A percentile compares a stretch with the other conserved stretches of the same genome.
These are phyloP conservation scores for Bombylius major DNA, from an alignment of 2,888 invertebrate genomes.

Conservation along the genomic window DNA sequence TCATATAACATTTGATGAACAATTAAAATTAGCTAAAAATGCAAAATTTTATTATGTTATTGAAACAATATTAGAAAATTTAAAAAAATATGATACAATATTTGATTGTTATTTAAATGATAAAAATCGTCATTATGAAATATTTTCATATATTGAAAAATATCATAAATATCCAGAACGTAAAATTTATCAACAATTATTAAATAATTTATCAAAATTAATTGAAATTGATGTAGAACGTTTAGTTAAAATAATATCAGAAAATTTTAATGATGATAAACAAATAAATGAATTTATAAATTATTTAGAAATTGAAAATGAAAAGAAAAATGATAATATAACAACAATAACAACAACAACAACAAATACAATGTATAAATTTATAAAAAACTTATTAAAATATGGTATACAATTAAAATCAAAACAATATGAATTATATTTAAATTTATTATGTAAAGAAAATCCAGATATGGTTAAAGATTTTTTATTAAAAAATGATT, in stretches of 20 bases:
- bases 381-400: constrained; percentile 47
- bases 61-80: constrained; percentile 52
- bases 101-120: constrained; percentile 56
- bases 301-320: constrained; percentile 24
- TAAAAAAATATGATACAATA: constrained; percentile 49
- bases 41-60: constrained; percentile 59
- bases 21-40: constrained; percentile 47
- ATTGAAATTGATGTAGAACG: constrained; percentile 47
- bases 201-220: constrained; percentile 39
- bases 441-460: constrained; percentile 49
- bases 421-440: constrained; percentile 44
- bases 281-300: constrained; percentile 36
- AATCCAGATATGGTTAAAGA: constrained; percentile 41
- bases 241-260: constrained; percentile 48
- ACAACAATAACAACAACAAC: too few relatives aligned
- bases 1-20: constrained; percentile 44
- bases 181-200: constrained; percentile 37
- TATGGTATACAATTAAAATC: constrained; percentile 29
- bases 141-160: constrained; percentile 45
- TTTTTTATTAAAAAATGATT: constrained; percentile 40
- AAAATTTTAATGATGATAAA: constrained; percentile 39
- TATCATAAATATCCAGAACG: constrained; percentile 35
- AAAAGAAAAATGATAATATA: constrained; percentile 13
- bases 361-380: constrained; percentile 36
- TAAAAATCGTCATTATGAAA: constrained; percentile 45